Evolutionary conservation across 2,888 invertebrate species (phyloP).

Genomic region (Endomychus coccineus): DNA sequence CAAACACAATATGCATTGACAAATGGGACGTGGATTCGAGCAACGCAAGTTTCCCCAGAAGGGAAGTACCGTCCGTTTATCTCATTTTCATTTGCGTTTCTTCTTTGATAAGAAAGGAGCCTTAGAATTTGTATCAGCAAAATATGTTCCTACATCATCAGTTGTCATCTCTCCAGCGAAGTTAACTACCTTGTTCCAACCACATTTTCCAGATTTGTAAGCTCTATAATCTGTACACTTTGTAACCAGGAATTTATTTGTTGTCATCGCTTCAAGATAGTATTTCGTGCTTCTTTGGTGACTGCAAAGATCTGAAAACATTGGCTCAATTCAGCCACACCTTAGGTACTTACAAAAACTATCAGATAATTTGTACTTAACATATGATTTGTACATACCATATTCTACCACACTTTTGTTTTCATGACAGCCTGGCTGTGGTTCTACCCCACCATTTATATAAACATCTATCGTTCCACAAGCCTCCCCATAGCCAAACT

Average conservation of each 20-base stretch:
- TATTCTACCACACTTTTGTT: constrained; percentile 1
- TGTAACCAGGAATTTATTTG: constrained; percentile 8
- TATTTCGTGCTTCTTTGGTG: constrained; percentile 16
- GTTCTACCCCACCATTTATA: constrained; percentile 11
- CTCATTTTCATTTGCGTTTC: not conserved
- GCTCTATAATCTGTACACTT: constrained; percentile 11
- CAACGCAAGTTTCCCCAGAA: too few relatives aligned
- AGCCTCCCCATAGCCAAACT: constrained; percentile 9
- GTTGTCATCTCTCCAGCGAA: constrained; percentile 9
- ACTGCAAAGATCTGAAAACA: constrained; percentile 16
- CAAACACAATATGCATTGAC: too few relatives aligned
- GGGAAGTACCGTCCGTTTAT: too few relatives aligned
- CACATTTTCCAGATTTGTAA: constrained; percentile 11
- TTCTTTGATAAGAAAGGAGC: constrained; percentile 10
- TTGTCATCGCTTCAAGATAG: constrained; percentile 13
- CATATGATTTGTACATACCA: constrained; percentile 2
- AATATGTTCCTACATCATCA: constrained; percentile 13
- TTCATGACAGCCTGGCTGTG: constrained; percentile 15
- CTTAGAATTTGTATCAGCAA: constrained; percentile 11
- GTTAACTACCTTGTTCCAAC: constrained; percentile 11
- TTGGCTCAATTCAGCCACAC: too few relatives aligned
- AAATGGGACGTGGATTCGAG: too few relatives aligned
- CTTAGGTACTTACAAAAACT: too few relatives aligned
- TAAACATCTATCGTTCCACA: constrained; percentile 17
- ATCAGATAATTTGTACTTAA: too few relatives aligned